phyloP scores from a whole-genome alignment of 2,888 invertebrate species.

The Lordiphosa andalusiaca region DNA sequence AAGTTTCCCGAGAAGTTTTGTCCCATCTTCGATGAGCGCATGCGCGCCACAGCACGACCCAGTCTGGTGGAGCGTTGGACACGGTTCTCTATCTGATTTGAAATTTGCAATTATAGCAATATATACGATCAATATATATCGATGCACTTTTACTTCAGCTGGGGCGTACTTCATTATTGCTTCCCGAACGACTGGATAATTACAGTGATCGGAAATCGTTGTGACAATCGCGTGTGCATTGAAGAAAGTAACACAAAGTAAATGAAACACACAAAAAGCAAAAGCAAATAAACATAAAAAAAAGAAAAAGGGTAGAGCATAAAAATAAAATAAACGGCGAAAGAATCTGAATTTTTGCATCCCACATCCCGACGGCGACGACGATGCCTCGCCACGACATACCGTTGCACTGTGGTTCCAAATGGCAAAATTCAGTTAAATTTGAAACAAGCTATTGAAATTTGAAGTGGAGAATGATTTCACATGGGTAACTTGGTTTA shows the following conservation, averaged over 20 bases:
- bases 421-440: no score
- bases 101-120: constrained; percentile 8
- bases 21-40: constrained; percentile 57
- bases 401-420: no score
- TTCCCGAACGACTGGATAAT: constrained; percentile 5
- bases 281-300: background rate
- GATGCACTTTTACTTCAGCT: background rate
- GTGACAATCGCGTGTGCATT: constrained; percentile 1
- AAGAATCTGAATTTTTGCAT: constrained; percentile 59
- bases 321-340: constrained; percentile 52
- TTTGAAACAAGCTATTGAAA: no score
- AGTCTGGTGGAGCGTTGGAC: constrained; percentile 62
- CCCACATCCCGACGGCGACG: constrained; percentile 55
- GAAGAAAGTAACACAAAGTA: no score
- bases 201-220: constrained; percentile 4
- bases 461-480: no score
- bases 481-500: no score
- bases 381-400: no score
- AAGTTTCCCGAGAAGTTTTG: constrained; percentile 63
- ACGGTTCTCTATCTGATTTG: constrained; percentile 52
- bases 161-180: constrained; percentile 6
- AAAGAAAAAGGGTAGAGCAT: constrained; percentile 16
- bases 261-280: background rate
- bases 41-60: constrained; percentile 32
- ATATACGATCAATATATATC: background rate